Base-by-base conservation (phyloP, 2,113 vertebrate genomes). In the Acrocephalus arundinaceus region DNA sequence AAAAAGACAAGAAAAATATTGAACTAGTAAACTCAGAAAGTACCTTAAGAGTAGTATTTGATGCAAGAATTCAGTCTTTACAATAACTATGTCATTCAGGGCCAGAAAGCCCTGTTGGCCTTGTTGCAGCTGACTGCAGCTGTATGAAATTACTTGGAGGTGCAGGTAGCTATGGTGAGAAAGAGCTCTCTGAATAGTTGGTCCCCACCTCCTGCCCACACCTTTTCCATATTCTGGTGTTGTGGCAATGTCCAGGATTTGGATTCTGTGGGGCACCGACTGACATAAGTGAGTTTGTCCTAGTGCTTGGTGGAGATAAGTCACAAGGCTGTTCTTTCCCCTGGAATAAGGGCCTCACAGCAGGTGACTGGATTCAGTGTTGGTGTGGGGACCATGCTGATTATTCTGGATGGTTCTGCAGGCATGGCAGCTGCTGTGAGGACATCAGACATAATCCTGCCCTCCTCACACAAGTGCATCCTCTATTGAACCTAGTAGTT, bases 211-310 rank as follows among this genome's bases (percentile, higher is more conserved):
- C 28, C 19, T 45, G 39, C 54, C 39, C 20, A 2, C 27, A 39
- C 15, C 23, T 43, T n/a, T 57, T 55, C 35, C 28, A 12, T 48
- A 3, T 37, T 33, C 54, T 51, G 28, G 5, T 30, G 7, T 10
- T 66, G 30, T 27, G 8, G 25, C 22, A 23, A 0, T 27, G 46
- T 48, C 37, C 72, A 65, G 85, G 31, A 13, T 46, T 18, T 72
- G 43, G 35, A 25, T 48, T 76, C 33, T 49, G 6, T n/a, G 35
- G 30, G 25, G 24, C 18, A 45, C 16, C 0, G 0, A 23, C 23
- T 74, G 27, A 18, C 1, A 0, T 23, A 33, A n/a, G 12, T 43
- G 75, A 55, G 11, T 74, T 78, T 78, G 41, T 71, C 46, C 35
- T 4, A 6, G 13, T 46, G 46, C 9, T 11, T 48, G 25, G 4